Conservation (phyloP, 1,140 invertebrate genomes). For the Prorops nasuta region DNA sequence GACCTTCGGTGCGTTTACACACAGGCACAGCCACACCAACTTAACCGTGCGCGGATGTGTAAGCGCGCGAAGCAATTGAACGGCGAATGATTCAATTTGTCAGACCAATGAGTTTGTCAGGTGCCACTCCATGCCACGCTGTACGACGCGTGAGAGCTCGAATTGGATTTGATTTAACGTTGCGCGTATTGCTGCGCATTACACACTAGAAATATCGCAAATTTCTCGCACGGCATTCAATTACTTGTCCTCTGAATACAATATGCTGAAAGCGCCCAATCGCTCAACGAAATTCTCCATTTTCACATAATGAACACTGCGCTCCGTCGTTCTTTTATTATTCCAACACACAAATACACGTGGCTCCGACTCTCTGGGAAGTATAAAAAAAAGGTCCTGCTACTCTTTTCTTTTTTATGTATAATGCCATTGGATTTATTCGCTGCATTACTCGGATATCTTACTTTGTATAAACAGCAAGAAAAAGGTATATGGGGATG, state of each 20-base stretch:
- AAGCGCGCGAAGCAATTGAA: constrained; percentile 54
- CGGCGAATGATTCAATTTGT: constrained; percentile 58
- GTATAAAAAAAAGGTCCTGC: no score
- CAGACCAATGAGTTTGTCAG: constrained; percentile 58
- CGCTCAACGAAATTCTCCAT: constrained; percentile 23
- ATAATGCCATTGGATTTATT: no score
- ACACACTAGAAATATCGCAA: constrained; percentile 54
- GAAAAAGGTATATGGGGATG: no score
- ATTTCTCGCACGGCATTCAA: constrained; percentile 48
- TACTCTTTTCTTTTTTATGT: no score
- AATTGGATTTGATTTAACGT: constrained; percentile 57
- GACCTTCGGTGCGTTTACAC: constrained; percentile 31
- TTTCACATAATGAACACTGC: constrained; percentile 32
- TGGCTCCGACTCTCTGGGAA: no score
- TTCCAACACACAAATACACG: no score
- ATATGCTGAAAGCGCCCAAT: constrained; percentile 34
- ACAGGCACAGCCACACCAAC: neutral
- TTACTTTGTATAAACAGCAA: no score
- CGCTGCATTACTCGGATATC: no score
- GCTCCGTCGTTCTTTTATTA: no score
- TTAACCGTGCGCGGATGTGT: neutral
- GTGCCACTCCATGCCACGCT: constrained; percentile 50
- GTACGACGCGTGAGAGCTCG: constrained; percentile 43
- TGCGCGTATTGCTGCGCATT: constrained; percentile 51
- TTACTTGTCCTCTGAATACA: constrained; percentile 43